Evolutionary conservation across 1,140 invertebrate genomes (phyloP), one percentile per base, ranked within the genome.

Genomic region (Leptinotarsa texana): DNA sequence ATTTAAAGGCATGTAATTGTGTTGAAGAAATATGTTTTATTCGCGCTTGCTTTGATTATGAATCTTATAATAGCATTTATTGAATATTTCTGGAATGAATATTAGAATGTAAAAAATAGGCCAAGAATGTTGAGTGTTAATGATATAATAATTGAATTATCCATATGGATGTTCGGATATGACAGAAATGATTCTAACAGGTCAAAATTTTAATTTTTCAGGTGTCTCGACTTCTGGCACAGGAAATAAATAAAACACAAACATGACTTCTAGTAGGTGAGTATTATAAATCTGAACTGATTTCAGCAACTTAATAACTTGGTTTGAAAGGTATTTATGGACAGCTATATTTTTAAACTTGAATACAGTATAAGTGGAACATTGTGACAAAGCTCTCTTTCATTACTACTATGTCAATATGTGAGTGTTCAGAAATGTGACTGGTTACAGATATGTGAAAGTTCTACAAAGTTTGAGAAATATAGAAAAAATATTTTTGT

Each of bases 191-290:
- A 24, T 21, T 66, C 24, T 22, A 21, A 66, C 24, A 11, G 11
- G 33, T 57, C 17, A 18, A 57, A 57, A 17, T 57, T 57, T 5
- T 18, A 5, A 15, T 18, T 57, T 57, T 57, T 13, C 51, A 57
- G 51, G n/a, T 57, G n/a, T 57, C 51, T 57, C 5, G 17, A 18
- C n/a, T 57, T 42, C 33, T 42, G 33, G 33, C 33, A 42, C 33
- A 42, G 51, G 51, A 57, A 69, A 48, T 17, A 65, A 67, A 57
- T 57, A 57, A 18, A 57, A 17, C 1, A 57, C 51, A 70, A 78
- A 75, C 67, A 80, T 83, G 81, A 82, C 80, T 74, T 82, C 80
- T 62, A 83, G 79, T 72, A 81, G 80, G 79, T 82, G 76, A 75
- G 75, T 78, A 57, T 57, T 13, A 57, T 57, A 57, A 57, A 57